Evolutionary conservation across 2,888 invertebrate species (phyloP).

Genomic region (Asteroscopus sphinx): DNA sequence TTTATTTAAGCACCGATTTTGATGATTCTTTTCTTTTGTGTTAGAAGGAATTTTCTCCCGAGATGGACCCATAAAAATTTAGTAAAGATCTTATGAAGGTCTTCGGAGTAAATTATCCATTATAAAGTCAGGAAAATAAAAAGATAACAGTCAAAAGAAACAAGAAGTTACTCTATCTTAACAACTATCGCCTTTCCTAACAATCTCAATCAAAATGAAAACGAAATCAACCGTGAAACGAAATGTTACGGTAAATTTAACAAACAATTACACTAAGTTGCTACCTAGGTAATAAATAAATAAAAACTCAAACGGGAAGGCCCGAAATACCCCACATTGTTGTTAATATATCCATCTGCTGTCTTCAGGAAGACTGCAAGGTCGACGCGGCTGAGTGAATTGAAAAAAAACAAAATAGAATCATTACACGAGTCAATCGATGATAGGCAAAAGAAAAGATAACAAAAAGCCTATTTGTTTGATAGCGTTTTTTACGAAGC

Average conservation of each 20-base stretch:
- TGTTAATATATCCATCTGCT: conserved; percentile 32
- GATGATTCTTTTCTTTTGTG: no score
- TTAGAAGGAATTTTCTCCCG: no score
- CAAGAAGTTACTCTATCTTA: no score
- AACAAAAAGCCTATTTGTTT: no score
- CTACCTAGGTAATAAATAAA: conserved; percentile 4
- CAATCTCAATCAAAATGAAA: conserved; percentile 4
- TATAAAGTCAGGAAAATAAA: no score
- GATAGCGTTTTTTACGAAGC: conserved; percentile 50
- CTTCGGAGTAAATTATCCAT: no score
- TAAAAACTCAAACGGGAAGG: conserved; percentile 33
- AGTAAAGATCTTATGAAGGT: no score
- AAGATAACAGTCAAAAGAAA: no score
- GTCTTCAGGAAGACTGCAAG: conserved; percentile 66
- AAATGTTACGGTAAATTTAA: conserved; percentile 43
- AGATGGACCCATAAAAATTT: no score
- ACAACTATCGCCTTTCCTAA: neutral
- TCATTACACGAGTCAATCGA: conserved; percentile 56
- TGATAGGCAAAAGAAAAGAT: conserved; percentile 63
- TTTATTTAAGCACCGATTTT: no score
- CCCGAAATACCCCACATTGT: conserved; percentile 39
- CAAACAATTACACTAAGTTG: conserved; percentile 37
- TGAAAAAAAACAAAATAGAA: conserved; percentile 60
- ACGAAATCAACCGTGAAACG: conserved; percentile 29
- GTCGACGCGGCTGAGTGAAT: conserved; percentile 61